A percentile compares a stretch with the other conserved stretches of the same genome.
Conservation (phyloP, 2,797 vertebrate species). For the Falco rusticolus region DNA sequence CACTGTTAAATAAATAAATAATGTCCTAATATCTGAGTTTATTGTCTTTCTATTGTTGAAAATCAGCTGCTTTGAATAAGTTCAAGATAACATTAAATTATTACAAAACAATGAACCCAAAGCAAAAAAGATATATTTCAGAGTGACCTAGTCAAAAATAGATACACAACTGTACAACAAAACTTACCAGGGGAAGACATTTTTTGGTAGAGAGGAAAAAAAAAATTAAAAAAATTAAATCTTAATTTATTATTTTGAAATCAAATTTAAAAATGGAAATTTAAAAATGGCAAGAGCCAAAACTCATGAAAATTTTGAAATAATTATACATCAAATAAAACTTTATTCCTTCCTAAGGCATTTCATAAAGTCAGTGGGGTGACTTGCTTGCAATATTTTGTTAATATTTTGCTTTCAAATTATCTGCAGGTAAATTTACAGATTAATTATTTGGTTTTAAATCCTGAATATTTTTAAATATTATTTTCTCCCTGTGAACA, state of each 20-base stretch:
- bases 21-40: background rate
- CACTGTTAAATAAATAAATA: background rate
- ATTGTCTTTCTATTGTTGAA: background rate
- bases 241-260: background rate
- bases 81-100: background rate
- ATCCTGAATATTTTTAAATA: background rate
- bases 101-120: background rate
- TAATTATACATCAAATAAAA: background rate
- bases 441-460: background rate
- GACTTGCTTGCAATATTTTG: background rate
- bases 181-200: background rate
- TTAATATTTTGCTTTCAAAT: background rate
- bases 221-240: background rate
- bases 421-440: background rate
- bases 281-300: background rate
- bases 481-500: background rate
- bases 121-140: background rate
- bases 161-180: background rate
- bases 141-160: background rate
- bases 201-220: background rate
- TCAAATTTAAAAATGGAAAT: background rate
- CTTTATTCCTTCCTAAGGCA: background rate
- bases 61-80: background rate
- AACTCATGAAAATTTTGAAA: background rate
- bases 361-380: background rate